Percentiles rank a stretch among this genome's conserved stretches.
Evolutionary conservation across 2,797 vertebrate species (phyloP).

Genomic region (Leptodactylus fallax): DNA sequence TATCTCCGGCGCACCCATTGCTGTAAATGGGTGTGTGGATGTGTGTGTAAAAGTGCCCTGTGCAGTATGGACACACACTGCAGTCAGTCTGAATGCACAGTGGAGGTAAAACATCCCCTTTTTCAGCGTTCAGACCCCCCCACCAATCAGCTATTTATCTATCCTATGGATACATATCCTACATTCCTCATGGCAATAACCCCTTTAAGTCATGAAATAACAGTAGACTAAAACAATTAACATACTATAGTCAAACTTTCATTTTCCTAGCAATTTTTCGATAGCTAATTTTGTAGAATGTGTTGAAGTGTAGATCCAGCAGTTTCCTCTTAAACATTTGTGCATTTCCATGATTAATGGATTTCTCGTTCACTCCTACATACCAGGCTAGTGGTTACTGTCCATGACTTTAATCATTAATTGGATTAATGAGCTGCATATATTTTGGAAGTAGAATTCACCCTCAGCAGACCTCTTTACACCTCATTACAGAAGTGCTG

Average conservation of each 20-base stretch:
- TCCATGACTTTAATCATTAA: slow-evolving; percentile 76
- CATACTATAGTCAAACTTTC: background rate
- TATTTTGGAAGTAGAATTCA: slow-evolving; percentile 48
- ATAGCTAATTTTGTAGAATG: background rate
- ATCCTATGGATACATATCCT: background rate
- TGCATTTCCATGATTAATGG: slow-evolving; percentile 12
- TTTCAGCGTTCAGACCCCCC: no score
- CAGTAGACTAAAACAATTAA: background rate
- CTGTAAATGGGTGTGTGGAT: no score
- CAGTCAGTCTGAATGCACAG: no score
- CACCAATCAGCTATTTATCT: no score
- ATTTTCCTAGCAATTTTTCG: no score
- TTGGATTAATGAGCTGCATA: slow-evolving; percentile 76
- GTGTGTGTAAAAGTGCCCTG: no score
- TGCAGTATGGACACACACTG: no score
- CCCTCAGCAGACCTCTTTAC: slow-evolving; percentile 51
- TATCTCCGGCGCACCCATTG: no score
- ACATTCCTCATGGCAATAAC: no score
- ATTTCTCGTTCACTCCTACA: background rate
- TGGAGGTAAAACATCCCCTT: no score
- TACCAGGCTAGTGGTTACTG: slow-evolving; percentile 69
- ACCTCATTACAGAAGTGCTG: slow-evolving; percentile 42
- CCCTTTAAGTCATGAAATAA: background rate
- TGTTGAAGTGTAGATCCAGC: background rate
- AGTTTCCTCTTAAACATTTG: background rate